Evolutionary conservation across 2,888 invertebrate genomes (phyloP).

Genomic region (Hipparchia sbordonii): DNA sequence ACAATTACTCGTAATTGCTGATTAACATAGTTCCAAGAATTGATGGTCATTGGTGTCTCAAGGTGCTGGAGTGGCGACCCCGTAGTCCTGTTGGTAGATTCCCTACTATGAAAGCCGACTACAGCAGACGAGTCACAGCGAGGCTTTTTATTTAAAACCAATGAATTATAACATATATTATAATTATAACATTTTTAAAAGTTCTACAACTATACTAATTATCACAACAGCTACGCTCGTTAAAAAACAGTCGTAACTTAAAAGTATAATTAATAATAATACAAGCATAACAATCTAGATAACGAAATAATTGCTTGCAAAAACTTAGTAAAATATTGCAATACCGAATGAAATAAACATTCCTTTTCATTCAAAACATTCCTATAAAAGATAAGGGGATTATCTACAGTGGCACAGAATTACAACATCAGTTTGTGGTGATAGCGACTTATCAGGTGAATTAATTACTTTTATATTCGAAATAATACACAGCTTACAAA

Average conservation of each 20-base stretch:
- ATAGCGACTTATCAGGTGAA: constrained; percentile 6
- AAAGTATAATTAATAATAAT: not conserved
- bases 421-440: constrained; percentile 21
- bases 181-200: not conserved
- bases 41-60: no score
- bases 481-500: not conserved
- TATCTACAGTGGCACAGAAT: constrained; percentile 20
- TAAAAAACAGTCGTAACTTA: not conserved
- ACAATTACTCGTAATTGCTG: no score
- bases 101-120: no score
- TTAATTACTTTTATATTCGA: not conserved
- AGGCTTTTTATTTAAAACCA: no score
- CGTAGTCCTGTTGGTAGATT: no score
- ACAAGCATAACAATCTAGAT: not conserved
- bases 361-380: constrained; percentile 17
- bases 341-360: constrained; percentile 14
- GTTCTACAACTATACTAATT: not conserved
- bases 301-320: not conserved
- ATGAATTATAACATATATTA: not conserved
- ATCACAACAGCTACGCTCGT: not conserved
- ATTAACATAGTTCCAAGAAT: no score
- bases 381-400: constrained; percentile 18
- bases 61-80: no score
- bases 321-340: constrained; percentile 13
- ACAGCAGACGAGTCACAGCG: no score